Evolutionary conservation across 1,140 invertebrate genomes (phyloP), one percentile per base, ranked within the genome.

Genomic region (Alviniconcha marisindica): DNA sequence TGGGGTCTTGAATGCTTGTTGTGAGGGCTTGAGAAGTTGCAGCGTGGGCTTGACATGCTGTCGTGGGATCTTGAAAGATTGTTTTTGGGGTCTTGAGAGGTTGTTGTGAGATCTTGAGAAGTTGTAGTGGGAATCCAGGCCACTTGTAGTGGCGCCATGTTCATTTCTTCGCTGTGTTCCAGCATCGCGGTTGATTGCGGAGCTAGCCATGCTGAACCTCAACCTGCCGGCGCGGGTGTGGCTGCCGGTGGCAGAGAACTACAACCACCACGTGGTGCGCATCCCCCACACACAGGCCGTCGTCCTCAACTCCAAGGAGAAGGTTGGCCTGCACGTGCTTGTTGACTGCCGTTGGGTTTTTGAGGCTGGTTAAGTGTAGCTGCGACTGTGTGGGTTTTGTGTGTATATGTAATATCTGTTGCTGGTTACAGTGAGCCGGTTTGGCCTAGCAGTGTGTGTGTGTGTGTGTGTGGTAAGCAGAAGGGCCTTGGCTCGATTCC

Each of bases 251-350:
- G 90, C 89, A 28, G 95, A 94, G 86, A 90, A 89, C n/a, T 92
- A 94, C 48, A 86, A 90, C 48, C 92, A 93, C 80, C 96, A 98
- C 91, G 96, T 99, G 86, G 96, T 99, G 51, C 94, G 97, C 89
- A 97, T 99, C 91, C 97, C 98, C 44, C 97, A 98, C 83, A 97
- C 97, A 88, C 96, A 97, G 85, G 97, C 98, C 71, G 98, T 98
- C 77, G 98, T 99, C 69, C 95, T 99, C 77, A 99, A 99, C 93
- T 99, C 98, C 76, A 99, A 99, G 94, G 98, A 99, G 93, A 99
- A 99, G 95, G 91, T 93, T 78, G 10, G 10, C 4, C 28, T 33
- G n/a, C 5, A 33, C 4, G 2, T 69, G 1, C 28, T 12, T 31
- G 7, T 60, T 60, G 10, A 28, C 10, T 31, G 2, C 28, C 7